A percentile compares a stretch with the other conserved stretches of the same genome.
Evolutionary conservation across 2,113 vertebrate species (phyloP).

Genomic region (Halcyon senegalensis): DNA sequence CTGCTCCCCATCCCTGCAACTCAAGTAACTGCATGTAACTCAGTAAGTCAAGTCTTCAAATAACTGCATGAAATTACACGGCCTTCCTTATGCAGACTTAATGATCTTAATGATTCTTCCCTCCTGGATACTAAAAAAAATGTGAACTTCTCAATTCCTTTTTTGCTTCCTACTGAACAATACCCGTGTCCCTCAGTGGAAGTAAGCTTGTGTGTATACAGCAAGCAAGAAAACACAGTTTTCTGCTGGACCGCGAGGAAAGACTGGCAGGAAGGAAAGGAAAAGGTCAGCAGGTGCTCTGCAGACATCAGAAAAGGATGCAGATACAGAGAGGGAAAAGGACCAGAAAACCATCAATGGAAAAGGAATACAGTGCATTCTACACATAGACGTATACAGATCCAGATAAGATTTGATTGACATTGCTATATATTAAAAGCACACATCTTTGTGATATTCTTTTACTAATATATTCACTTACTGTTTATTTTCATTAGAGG

Average conservation of each 20-base stretch:
- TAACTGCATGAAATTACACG: not conserved
- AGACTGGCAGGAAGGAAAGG: not conserved
- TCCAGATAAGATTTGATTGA: not conserved
- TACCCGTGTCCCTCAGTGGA: not conserved
- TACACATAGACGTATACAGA: not conserved
- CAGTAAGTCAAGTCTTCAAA: not conserved
- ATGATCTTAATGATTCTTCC: not conserved
- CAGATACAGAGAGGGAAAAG: not conserved
- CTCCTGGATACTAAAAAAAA: not conserved
- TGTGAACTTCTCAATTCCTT: not conserved
- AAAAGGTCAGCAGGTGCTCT: not conserved
- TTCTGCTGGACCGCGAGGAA: not conserved
- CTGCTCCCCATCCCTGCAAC: too few relatives aligned
- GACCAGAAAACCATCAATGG: not conserved
- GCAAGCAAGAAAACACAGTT: not conserved
- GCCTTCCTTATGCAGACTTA: not conserved
- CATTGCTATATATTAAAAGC: not conserved
- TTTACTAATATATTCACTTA: not conserved
- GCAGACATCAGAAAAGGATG: not conserved
- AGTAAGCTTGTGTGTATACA: not conserved
- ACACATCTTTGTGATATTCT: not conserved
- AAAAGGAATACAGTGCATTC: not conserved
- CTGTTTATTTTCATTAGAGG: not conserved
- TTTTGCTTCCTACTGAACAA: not conserved
- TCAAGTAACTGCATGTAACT: too few relatives aligned